Evolutionary conservation across 2,113 vertebrate species (phyloP), one percentile per base, ranked within the genome.

Genomic region (Corythoichthys intestinalis): DNA sequence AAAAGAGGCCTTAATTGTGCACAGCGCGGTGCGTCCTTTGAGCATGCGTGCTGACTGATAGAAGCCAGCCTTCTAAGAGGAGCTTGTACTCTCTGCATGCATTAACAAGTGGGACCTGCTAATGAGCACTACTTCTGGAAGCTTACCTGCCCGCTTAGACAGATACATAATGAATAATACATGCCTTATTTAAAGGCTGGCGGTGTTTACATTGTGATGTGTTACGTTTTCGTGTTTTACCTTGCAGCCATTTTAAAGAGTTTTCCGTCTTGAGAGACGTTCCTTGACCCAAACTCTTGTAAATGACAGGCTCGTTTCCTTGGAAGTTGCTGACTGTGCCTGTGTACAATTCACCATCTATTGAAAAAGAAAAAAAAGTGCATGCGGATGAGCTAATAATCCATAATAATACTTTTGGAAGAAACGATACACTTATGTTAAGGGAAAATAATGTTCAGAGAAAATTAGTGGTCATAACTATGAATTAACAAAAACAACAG

Each of bases 301-400:
- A 96, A 85, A 99, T 97, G 82, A 94, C 94, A 0, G 96, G 96
- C 79, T 99, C 97, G 0, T 97, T 99, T 69, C 96, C 96, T 85
- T 96, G 97, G 91, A 99, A 99, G 87, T 95, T 97, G 88, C 95
- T 98, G 84, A 96, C 94, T 0, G 95, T 99, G n/a, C 96, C 96
- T 0, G 94, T 93, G 2, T 99, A 99, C 53, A 99, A 89, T 71
- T 98, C 95, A 0, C 95, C 95, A 1, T 96, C 97, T 99, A 88
- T 53, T 87, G 88, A 58, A 87, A 60, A 72, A 81, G 17, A 69
- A 64, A 56, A n/a, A 0, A 10, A 41, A 46, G 11, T 46, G 2
- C 12, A 63, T 47, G 46, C 57, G 17, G 39, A 65, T 72, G 63
- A 39, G 0, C 5, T 15, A 37, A 69, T 34, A 74, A 78, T 67